Base-by-base conservation (phyloP, 2,113 vertebrate species). In the Morone saxatilis region DNA sequence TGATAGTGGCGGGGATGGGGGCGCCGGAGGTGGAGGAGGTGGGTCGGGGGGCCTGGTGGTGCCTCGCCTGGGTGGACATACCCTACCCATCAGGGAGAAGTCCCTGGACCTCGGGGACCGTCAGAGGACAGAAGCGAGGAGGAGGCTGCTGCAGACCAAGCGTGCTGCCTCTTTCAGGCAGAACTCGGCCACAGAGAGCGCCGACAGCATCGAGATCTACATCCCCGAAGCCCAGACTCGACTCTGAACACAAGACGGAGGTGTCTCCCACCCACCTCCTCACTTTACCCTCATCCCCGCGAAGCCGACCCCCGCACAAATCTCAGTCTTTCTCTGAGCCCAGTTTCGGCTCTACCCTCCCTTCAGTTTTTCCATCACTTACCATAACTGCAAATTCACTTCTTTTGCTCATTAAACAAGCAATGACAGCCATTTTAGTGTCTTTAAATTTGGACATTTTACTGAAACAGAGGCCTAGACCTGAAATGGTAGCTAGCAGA, bases 131-230 rank as follows among this genome's bases (percentile, higher is more conserved):
- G 98, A 99, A 90, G 97, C 97, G 6, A 96, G 97, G 74, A 96
- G 97, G 91, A 91, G 98, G 93, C 97, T 99, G 86, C 95, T 99
- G 94, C 98, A 98, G 82, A 97, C 97, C 93, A 99, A 99, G 86
- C 95, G 97, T 20, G 96, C 97, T 1, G 96, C 97, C 84, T 99
- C 98, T 70, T 99, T 99, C 95, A 96, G 98, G 90, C 98, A 99
- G 94, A 99, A 98, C 96, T 99, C 98, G 3, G 98, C 98, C 94
- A 99, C 98, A 0, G 98, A 99, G 94, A 99, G 98, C 12, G 98
- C 98, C 6, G 98, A 99, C 96, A 99, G 98, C 96, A 99, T 99
- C 47, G 98, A 99, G 95, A 99, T 99, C 96, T 99, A 98, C 96
- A 99, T 99, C 96, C 98, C 98, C 6, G 98, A 99, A 95, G 98